Percentiles rank a stretch among this genome's conserved stretches.
Conservation (phyloP, 2,888 invertebrate species). For the Nymphalis urticae region DNA sequence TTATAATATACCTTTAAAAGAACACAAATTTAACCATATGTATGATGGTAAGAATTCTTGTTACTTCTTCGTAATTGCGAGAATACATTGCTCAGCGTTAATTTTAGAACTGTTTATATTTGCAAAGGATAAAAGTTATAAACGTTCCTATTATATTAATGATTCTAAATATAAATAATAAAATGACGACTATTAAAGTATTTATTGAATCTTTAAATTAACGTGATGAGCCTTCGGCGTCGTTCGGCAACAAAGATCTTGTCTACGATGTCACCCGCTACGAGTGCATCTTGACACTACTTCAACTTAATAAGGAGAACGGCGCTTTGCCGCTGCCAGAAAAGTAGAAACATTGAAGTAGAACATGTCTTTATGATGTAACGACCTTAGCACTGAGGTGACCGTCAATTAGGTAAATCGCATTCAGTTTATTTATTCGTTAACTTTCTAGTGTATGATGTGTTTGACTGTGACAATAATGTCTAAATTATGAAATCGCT, state of each 20-base stretch:
- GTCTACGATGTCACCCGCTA: constrained; percentile 62
- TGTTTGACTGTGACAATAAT: constrained; percentile 13
- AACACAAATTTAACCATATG: not conserved
- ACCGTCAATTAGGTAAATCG: constrained; percentile 19
- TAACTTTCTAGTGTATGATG: constrained; percentile 5
- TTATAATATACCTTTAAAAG: constrained; percentile 18
- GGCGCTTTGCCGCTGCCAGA: constrained; percentile 57
- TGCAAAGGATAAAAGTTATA: too few relatives aligned
- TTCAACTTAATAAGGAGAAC: constrained; percentile 70
- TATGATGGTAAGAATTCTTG: not conserved
- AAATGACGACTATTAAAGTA: constrained; percentile 31
- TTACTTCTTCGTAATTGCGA: not conserved
- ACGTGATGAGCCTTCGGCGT: constrained; percentile 36
- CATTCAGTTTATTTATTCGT: not conserved
- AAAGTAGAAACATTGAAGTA: constrained; percentile 35
- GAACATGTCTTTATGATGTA: constrained; percentile 47
- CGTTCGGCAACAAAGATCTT: constrained; percentile 59
- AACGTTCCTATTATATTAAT: not conserved
- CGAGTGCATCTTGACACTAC: constrained; percentile 68
- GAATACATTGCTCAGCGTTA: not conserved
- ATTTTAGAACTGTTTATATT: too few relatives aligned
- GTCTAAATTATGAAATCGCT: constrained; percentile 2
- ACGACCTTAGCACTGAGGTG: constrained; percentile 47
- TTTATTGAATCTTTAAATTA: constrained; percentile 34
- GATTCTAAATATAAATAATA: not conserved